Evolutionary conservation across 2,797 vertebrate species (phyloP).

Genomic region (Anguilla marmorata): DNA sequence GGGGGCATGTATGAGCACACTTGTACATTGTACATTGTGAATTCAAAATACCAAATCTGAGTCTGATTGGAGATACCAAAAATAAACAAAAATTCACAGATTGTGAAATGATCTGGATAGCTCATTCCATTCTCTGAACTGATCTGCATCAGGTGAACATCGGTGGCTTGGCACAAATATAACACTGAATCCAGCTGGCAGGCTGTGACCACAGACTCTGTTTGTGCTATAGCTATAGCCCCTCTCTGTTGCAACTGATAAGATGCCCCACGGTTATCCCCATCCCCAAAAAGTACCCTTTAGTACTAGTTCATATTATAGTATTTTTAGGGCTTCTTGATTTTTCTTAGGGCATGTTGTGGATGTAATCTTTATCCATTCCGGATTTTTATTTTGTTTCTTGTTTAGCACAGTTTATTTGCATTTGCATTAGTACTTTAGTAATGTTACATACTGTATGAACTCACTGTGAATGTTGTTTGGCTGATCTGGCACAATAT

Average conservation of each 20-base stretch:
- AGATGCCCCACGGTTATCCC: not conserved
- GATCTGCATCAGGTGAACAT: not conserved
- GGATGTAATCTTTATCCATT: not conserved
- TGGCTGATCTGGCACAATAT: not conserved
- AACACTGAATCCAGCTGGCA: not conserved
- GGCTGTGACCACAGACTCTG: not conserved
- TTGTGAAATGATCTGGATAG: not conserved
- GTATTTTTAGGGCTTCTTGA: not conserved
- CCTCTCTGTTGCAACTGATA: not conserved
- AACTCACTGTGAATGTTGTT: not conserved
- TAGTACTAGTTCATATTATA: not conserved
- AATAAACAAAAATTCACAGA: not conserved
- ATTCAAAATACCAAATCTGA: not conserved
- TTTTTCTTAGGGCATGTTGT: not conserved
- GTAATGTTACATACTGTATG: not conserved
- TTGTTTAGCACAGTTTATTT: not conserved
- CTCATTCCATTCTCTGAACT: not conserved
- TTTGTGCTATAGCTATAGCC: not conserved
- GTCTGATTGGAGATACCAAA: not conserved
- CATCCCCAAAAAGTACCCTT: too few species aligned
- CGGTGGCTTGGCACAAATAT: not conserved
- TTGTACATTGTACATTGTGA: too few species aligned
- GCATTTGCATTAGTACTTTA: not conserved
- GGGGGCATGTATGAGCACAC: too few species aligned
- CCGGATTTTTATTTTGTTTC: not conserved